Evolutionary conservation across 2,888 invertebrate genomes (phyloP).

Genomic region (Gastrophysa polygoni): DNA sequence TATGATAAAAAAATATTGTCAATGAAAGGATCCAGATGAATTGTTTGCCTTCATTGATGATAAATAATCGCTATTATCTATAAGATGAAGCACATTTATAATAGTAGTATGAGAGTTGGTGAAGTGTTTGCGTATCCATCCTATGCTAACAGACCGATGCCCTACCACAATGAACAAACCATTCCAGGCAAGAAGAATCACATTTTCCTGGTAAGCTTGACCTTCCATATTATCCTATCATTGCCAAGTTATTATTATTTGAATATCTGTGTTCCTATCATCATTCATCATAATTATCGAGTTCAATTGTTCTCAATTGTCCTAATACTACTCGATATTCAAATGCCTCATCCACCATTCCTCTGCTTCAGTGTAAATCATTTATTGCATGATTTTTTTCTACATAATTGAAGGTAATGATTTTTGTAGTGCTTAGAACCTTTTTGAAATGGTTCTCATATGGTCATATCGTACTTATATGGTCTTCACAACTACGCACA

Average conservation of each 20-base stretch:
- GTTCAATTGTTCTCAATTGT: neutral
- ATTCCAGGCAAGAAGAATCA: constrained; percentile 53
- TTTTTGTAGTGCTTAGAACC: too few relatives aligned
- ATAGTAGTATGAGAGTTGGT: constrained; percentile 45
- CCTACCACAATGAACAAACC: constrained; percentile 49
- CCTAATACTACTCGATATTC: neutral
- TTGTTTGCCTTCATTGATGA: too few relatives aligned
- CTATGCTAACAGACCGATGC: constrained; percentile 56
- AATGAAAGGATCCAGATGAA: too few relatives aligned
- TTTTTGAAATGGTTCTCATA: too few relatives aligned
- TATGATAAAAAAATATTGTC: too few relatives aligned
- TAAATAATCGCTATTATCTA: too few relatives aligned
- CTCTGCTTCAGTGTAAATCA: neutral
- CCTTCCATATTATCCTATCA: constrained; percentile 52
- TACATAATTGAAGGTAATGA: too few relatives aligned
- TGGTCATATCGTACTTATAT: too few relatives aligned
- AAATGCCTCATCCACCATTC: neutral
- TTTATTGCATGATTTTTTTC: neutral
- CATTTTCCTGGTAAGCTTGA: constrained; percentile 55
- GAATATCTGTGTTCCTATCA: neutral
- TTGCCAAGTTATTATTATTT: constrained; percentile 4
- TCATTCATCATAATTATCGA: neutral
- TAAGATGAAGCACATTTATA: neutral
- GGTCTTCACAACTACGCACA: too few relatives aligned
- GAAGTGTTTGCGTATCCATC: constrained; percentile 53